phyloP scores from a whole-genome alignment of 2,797 vertebrate species.

The Distichodus sexfasciatus region DNA sequence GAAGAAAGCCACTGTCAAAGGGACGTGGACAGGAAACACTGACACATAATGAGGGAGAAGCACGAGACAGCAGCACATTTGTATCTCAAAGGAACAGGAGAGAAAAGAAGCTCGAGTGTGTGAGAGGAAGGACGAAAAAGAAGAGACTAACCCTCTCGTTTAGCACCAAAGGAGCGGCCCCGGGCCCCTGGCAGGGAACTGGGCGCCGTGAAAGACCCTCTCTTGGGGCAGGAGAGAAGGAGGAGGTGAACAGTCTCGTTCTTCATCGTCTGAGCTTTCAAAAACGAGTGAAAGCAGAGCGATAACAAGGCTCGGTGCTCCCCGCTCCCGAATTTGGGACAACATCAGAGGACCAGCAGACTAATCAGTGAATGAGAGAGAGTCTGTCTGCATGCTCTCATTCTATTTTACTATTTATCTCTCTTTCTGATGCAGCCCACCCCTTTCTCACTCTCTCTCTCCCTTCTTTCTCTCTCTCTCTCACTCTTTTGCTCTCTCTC shows the following conservation, averaged over 20 bases:
- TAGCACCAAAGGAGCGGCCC: slow-evolving; percentile 37
- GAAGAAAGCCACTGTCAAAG: slow-evolving; percentile 13
- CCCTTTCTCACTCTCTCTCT: neutral
- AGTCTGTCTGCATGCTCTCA: no score
- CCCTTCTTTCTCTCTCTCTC: neutral
- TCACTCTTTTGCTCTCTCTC: neutral
- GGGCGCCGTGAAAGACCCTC: slow-evolving; percentile 39
- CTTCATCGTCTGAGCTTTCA: no score
- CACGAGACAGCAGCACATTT: slow-evolving; percentile 35
- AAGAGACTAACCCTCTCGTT: slow-evolving; percentile 28
- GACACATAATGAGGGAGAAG: slow-evolving; percentile 19
- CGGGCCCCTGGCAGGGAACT: slow-evolving; percentile 20
- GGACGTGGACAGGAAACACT: slow-evolving; percentile 21
- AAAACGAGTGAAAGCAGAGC: slow-evolving; percentile 40
- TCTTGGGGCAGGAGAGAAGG: slow-evolving; percentile 31
- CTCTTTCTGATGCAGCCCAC: no score
- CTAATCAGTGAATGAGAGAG: slow-evolving; percentile 35
- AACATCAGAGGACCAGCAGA: slow-evolving; percentile 48
- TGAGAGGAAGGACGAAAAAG: slow-evolving; percentile 25
- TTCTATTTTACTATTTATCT: no score
- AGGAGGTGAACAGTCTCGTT: slow-evolving; percentile 41
- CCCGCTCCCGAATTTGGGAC: slow-evolving; percentile 38
- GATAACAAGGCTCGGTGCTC: no score
- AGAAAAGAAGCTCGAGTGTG: slow-evolving; percentile 2
- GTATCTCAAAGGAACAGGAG: slow-evolving; percentile 40